Base-by-base conservation (phyloP, 2,888 invertebrate genomes). In the Siphlonurus alternatus region DNA sequence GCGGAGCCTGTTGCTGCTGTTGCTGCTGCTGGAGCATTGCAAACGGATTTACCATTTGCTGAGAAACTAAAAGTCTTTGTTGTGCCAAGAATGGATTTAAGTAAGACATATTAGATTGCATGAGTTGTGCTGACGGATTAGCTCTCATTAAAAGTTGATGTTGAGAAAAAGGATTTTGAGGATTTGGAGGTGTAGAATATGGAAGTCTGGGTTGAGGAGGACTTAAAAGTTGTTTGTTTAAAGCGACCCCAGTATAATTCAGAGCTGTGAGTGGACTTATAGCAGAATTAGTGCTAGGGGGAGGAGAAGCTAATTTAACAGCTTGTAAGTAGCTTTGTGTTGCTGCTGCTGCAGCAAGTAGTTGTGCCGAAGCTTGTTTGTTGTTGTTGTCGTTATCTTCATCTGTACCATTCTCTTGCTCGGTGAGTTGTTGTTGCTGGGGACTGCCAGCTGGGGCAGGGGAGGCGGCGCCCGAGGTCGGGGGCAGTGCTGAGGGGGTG, bases 221-320 rank as follows among this genome's bases (percentile, higher is more conserved):
- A 64, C 76, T 76, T 1, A 77, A 76, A 61, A 76, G 75, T 70
- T 82, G 82, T 71, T 86, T 86, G 73, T 86, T 87, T 61, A 87
- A 75, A 1, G 86, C 80, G 61, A 87, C 83, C 25, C 87, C 86
- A 10, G 87, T 85, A 72, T 87, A 87, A 71, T 81, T 83, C 25
- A 85, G 75, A 1, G 85, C 83, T 66, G 82, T 81, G 53, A 85
- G 74, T 20, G 81, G 81, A 69, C 77, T 80, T 72, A 72, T 65
- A 22, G 56, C 7, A 19, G 64, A 23, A 7, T 10, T 5, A 10
- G 22, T 56, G 56, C 56, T 56, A n/a, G 56, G n/a, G 5, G 22
- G n/a, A 18, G 56, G n/a, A 5, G 19, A 20, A 20, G 56, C 56
- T 20, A 56, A 20, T 56, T 56, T 56, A 20, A 22, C 19, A 38